Conservation (phyloP, 2,888 invertebrate species). For the Leptura quadrifasciata region DNA sequence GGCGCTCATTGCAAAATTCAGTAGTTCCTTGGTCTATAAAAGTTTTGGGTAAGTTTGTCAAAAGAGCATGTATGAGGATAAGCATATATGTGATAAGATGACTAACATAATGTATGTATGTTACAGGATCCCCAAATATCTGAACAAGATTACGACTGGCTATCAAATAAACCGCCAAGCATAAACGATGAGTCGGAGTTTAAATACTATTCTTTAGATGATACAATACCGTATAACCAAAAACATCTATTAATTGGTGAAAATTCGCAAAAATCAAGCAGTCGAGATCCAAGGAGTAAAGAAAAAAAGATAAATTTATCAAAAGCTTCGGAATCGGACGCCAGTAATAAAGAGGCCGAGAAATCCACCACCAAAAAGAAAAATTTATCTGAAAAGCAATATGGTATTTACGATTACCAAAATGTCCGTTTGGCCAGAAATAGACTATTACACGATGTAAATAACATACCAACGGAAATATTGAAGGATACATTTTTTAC, state of each 20-base stretch:
- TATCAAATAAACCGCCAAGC: constrained; percentile 38
- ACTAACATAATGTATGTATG: neutral
- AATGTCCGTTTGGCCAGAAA: constrained; percentile 70
- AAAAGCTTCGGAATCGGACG: constrained; percentile 30
- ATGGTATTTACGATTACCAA: constrained; percentile 68
- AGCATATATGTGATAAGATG: too few species aligned
- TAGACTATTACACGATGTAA: constrained; percentile 70
- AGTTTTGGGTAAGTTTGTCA: too few species aligned
- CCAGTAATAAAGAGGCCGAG: constrained; percentile 20
- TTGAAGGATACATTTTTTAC: constrained; percentile 71
- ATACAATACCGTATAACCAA: constrained; percentile 63
- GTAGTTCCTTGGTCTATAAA: too few species aligned
- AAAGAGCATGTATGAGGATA: too few species aligned
- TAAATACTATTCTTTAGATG: constrained; percentile 59
- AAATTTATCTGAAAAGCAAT: constrained; percentile 65
- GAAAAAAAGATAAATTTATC: constrained; percentile 48
- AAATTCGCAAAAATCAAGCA: constrained; percentile 51
- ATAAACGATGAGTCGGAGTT: constrained; percentile 52
- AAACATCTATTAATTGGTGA: constrained; percentile 60
- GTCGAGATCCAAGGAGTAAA: constrained; percentile 70
- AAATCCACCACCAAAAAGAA: constrained; percentile 62
- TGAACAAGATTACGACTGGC: constrained; percentile 60
- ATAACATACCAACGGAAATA: constrained; percentile 71
- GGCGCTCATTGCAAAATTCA: too few species aligned
- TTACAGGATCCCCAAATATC: constrained; percentile 56